Evolutionary conservation across 1,140 invertebrate species (phyloP).

Genomic region (Drosophila seguyi): DNA sequence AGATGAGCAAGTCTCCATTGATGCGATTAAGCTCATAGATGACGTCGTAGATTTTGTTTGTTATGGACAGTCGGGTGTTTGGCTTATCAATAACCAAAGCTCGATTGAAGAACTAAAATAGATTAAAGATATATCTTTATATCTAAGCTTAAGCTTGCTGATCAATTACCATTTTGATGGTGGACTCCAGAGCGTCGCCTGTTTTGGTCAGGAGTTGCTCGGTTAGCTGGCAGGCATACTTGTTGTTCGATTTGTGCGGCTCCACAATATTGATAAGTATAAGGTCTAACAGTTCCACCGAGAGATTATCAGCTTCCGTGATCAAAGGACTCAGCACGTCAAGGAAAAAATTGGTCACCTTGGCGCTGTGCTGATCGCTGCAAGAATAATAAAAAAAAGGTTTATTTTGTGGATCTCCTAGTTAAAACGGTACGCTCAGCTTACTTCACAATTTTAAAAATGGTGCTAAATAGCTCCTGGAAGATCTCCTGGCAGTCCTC

Average conservation of each 20-base stretch:
- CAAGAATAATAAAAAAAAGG: no score
- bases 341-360: constrained; percentile 98
- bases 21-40: constrained; percentile 99
- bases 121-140: neutral
- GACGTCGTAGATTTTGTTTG: constrained; percentile 96
- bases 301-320: constrained; percentile 97
- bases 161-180: constrained; percentile 93
- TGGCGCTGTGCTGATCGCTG: constrained; percentile 97
- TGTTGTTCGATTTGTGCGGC: constrained; percentile 96
- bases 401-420: constrained; percentile 44
- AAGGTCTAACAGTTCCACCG: constrained; percentile 96
- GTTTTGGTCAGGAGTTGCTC: constrained; percentile 97
- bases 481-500: constrained; percentile 99
- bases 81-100: constrained; percentile 96
- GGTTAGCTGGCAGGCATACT: constrained; percentile 95
- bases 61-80: constrained; percentile 92
- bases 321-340: constrained; percentile 97
- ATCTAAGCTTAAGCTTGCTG: neutral
- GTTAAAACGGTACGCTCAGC: neutral
- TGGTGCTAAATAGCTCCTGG: constrained; percentile 96
- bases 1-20: constrained; percentile 93
- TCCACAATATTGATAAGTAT: constrained; percentile 98
- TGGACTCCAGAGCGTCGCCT: constrained; percentile 95
- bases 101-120: constrained; percentile 96
- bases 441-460: constrained; percentile 98